phyloP scores from a whole-genome alignment of 2,888 invertebrate genomes.

The Cheilosia grossa region DNA sequence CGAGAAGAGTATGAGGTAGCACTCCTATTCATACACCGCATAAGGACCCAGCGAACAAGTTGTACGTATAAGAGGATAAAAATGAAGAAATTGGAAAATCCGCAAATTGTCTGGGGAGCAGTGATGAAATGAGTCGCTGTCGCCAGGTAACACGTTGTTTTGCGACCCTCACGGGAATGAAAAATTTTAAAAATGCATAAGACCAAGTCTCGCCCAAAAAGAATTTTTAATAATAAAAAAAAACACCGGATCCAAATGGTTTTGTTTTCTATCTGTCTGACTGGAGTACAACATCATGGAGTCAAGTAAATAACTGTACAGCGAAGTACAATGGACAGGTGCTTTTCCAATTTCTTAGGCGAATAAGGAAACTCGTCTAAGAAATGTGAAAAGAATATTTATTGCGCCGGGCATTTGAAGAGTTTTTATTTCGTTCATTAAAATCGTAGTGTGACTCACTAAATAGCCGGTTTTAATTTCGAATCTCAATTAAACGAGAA shows the following conservation, averaged over 20 bases:
- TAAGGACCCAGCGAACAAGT: slow-evolving; percentile 15
- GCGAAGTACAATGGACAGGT: slow-evolving; percentile 22
- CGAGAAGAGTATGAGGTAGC: background rate
- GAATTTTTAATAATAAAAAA: slow-evolving; percentile 64
- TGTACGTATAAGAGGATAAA: slow-evolving; percentile 40
- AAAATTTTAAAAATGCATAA: slow-evolving; percentile 69
- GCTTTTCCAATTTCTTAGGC: background rate
- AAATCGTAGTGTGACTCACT: too few species aligned
- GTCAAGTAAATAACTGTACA: slow-evolving; percentile 28
- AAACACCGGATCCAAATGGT: background rate
- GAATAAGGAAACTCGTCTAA: background rate
- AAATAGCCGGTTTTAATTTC: too few species aligned
- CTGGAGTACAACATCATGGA: slow-evolving; percentile 14
- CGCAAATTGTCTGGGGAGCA: slow-evolving; percentile 72
- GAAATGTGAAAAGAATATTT: background rate
- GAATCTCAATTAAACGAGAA: background rate
- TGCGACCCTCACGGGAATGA: slow-evolving; percentile 48
- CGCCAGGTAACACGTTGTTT: slow-evolving; percentile 73
- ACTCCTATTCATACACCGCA: background rate
- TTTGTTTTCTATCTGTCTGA: slow-evolving; percentile 21
- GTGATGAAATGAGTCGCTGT: slow-evolving; percentile 73
- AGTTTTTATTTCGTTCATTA: background rate
- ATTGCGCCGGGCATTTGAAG: background rate
- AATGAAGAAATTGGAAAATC: slow-evolving; percentile 73
- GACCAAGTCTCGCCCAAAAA: slow-evolving; percentile 54